Percentiles rank a stretch among this genome's conserved stretches.
Evolutionary conservation across 1,140 invertebrate species (phyloP).

Genomic region (Brachystomella parvula): DNA sequence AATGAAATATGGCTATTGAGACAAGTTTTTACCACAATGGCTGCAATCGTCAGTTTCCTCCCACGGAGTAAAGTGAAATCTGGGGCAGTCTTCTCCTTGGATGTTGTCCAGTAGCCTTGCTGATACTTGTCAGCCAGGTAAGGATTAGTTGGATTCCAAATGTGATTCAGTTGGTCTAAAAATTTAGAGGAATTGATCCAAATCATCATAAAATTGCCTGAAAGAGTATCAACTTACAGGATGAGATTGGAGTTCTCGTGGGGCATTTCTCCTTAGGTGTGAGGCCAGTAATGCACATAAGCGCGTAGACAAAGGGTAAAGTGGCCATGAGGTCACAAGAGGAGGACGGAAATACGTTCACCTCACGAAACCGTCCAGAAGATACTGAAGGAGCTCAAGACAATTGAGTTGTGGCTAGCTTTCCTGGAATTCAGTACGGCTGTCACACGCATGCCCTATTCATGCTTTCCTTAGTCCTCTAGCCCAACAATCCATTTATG

Average conservation of each 20-base stretch:
- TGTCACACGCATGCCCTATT: background rate
- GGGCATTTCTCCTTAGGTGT: constrained; percentile 21
- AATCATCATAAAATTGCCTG: background rate
- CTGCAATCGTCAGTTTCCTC: constrained; percentile 21
- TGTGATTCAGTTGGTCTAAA: constrained; percentile 34
- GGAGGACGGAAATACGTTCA: background rate
- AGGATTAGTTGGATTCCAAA: constrained; percentile 37
- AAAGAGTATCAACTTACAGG: constrained; percentile 25
- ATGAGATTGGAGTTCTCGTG: constrained; percentile 20
- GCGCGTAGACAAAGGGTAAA: constrained; percentile 29
- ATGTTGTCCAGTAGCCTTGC: constrained; percentile 26
- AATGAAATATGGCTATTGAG: background rate
- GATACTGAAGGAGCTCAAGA: background rate
- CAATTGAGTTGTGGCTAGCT: background rate
- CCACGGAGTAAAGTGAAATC: constrained; percentile 23
- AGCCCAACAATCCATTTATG: too few species aligned
- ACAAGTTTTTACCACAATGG: constrained; percentile 25
- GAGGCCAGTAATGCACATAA: constrained; percentile 31
- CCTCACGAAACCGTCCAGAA: background rate
- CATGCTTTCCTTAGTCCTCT: background rate
- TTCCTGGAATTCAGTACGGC: background rate
- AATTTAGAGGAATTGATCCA: background rate
- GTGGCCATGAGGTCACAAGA: constrained; percentile 11
- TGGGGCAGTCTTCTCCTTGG: constrained; percentile 6
- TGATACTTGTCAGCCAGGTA: constrained; percentile 23